Conservation (phyloP, 2,113 vertebrate species). For the Phalacrocorax brasilianus region DNA sequence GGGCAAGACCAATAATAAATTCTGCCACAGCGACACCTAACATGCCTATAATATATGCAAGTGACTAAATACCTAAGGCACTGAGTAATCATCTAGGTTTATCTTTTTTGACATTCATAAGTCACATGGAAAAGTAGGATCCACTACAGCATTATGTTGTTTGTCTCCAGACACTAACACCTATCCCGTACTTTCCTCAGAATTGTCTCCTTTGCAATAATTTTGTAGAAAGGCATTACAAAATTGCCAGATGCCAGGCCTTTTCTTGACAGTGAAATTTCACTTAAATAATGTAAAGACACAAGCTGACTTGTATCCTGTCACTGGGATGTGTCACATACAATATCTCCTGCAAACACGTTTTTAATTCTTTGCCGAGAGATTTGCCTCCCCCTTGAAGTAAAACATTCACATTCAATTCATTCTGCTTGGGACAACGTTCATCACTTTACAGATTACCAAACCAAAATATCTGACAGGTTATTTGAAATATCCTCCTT, state of each 20-base stretch:
- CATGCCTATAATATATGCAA: not conserved
- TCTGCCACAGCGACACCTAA: not conserved
- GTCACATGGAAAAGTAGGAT: not conserved
- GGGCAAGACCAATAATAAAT: not conserved
- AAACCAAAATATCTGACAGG: not conserved
- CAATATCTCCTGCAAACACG: not conserved
- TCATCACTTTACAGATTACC: not conserved
- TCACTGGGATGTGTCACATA: not conserved
- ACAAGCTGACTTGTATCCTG: not conserved
- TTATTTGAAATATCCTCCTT: not conserved
- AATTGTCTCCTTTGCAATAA: not conserved
- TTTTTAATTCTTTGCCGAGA: not conserved
- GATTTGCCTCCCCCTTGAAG: not conserved
- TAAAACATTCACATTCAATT: not conserved
- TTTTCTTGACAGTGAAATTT: not conserved
- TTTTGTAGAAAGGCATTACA: not conserved
- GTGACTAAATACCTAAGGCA: not conserved
- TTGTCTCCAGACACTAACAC: not conserved
- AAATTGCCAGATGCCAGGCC: not conserved
- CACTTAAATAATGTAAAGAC: not conserved
- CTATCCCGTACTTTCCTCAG: not conserved
- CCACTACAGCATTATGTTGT: not conserved
- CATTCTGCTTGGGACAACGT: not conserved
- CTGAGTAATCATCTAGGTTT: not conserved
- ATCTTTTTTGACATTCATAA: not conserved